A percentile compares a stretch with the other conserved stretches of the same genome.
These are phyloP conservation scores for Leptobrachium leishanense DNA, from an alignment of 2,113 vertebrate genomes.

Conservation along the genomic window DNA sequence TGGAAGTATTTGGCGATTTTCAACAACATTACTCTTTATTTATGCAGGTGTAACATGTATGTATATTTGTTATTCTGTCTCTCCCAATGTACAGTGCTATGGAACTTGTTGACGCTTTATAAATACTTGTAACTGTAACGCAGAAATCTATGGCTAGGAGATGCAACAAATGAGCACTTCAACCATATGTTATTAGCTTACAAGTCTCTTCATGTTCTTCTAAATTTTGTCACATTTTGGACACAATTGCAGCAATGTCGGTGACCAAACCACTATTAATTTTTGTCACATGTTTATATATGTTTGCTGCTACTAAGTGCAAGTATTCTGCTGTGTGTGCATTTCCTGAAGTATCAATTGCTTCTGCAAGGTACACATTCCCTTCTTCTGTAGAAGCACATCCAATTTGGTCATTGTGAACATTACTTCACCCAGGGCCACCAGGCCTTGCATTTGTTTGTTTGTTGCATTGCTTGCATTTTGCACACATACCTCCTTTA, in stretches of 20 bases:
- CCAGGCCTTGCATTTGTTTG: too few relatives aligned
- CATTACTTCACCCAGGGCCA: neutral
- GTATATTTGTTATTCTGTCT: too few relatives aligned
- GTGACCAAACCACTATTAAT: neutral
- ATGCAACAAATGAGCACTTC: neutral
- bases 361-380: slow-evolving; percentile 21
- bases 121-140: too few relatives aligned
- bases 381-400: neutral
- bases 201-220: neutral
- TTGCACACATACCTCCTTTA: too few relatives aligned
- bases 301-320: slow-evolving; percentile 15
- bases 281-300: slow-evolving; percentile 19
- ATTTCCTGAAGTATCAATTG: slow-evolving; percentile 13
- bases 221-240: too few relatives aligned
- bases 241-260: too few relatives aligned
- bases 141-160: slow-evolving; percentile 9
- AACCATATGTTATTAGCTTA: slow-evolving; percentile 1
- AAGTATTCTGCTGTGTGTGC: slow-evolving; percentile 6
- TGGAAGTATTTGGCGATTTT: slow-evolving; percentile 19
- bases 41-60: too few relatives aligned
- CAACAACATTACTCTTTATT: slow-evolving; percentile 7
- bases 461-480: too few relatives aligned
- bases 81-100: too few relatives aligned
- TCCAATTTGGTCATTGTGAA: neutral
- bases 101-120: too few relatives aligned